Percentiles rank a stretch among this genome's conserved stretches.
phyloP scores from a whole-genome alignment of 2,113 vertebrate genomes.

The Sinosuthora webbiana region DNA sequence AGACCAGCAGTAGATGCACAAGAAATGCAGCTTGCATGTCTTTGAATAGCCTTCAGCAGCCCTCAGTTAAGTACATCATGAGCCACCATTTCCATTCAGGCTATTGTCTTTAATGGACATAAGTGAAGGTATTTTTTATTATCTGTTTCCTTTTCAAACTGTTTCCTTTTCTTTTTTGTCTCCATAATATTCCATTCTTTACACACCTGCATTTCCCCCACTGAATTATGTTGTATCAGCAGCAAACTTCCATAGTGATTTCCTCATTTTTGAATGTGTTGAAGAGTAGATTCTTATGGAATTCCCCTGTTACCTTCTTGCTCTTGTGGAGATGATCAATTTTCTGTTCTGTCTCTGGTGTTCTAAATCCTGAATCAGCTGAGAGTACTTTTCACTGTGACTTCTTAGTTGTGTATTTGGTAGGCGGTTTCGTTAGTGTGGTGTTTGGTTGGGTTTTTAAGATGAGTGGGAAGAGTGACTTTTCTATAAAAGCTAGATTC shows the following conservation, averaged over 20 bases:
- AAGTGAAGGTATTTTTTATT: background rate
- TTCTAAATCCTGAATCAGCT: background rate
- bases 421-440: background rate
- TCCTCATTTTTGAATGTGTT: background rate
- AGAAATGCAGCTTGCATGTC: fast-evolving
- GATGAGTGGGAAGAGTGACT: background rate
- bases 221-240: background rate
- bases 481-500: background rate
- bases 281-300: background rate
- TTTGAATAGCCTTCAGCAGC: background rate
- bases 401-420: background rate
- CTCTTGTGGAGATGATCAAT: background rate
- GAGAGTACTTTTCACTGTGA: background rate
- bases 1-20: background rate
- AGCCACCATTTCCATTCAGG: background rate
- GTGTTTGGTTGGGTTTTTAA: background rate
- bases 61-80: background rate
- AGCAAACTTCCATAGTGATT: background rate
- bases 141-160: background rate
- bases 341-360: background rate
- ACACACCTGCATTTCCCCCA: background rate
- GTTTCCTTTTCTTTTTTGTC: background rate
- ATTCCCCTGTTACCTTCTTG: background rate
- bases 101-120: background rate
- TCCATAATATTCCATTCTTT: background rate